Percentiles rank a stretch among this genome's conserved stretches.
These are phyloP conservation scores for Microtus pennsylvanicus DNA, from an alignment of 2,113 vertebrate genomes.

Conservation along the genomic window DNA sequence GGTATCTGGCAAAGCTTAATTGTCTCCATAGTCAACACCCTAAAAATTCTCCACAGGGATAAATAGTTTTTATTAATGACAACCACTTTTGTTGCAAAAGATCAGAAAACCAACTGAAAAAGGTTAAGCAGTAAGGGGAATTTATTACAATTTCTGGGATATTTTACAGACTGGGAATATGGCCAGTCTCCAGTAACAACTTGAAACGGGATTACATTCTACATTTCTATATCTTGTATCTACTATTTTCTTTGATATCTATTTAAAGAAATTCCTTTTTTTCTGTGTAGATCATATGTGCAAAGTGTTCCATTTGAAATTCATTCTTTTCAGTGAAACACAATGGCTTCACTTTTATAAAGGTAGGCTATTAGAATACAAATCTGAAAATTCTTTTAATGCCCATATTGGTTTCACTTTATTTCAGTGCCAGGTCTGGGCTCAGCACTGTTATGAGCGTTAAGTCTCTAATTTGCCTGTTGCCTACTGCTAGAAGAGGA, in stretches of 20 bases:
- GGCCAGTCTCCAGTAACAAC: not conserved
- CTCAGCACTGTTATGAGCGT: not conserved
- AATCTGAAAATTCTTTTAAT: not conserved
- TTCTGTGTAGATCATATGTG: not conserved
- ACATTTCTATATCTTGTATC: not conserved
- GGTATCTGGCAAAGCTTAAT: not conserved
- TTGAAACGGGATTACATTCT: not conserved
- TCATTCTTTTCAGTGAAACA: not conserved
- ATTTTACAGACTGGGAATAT: not conserved
- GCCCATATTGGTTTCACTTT: not conserved
- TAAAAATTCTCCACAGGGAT: conserved; percentile 3
- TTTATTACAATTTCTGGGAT: conserved; percentile 27
- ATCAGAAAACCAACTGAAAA: conserved; percentile 9
- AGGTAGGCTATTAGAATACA: not conserved
- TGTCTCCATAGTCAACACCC: not conserved
- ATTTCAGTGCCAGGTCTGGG: not conserved
- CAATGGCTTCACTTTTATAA: not conserved
- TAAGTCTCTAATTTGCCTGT: not conserved
- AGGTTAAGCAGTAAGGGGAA: not conserved
- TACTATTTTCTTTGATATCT: conserved; percentile 29
- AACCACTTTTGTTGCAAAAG: conserved; percentile 1
- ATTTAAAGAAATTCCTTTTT: not conserved
- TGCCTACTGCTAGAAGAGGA: not conserved
- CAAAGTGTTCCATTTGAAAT: not conserved
- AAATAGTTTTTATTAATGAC: conserved; percentile 13